Percentiles rank a stretch among this genome's conserved stretches.
Evolutionary conservation across 2,797 vertebrate species (phyloP).

Genomic region (Poeciliopsis paucimaculata): DNA sequence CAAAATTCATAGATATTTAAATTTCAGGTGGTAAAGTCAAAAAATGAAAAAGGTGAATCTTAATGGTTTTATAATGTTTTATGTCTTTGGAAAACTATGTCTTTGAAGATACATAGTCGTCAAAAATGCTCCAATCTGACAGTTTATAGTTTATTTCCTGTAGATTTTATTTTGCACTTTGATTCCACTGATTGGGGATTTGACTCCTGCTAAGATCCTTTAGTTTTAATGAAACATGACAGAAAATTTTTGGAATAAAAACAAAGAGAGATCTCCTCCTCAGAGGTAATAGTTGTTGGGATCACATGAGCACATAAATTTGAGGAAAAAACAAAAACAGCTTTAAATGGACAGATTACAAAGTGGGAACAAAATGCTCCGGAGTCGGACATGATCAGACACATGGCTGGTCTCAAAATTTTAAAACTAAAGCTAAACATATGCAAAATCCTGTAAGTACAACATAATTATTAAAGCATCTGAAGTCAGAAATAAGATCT

Average conservation of each 20-base stretch:
- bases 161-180: not conserved
- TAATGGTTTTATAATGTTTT: not conserved
- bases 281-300: not conserved
- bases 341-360: not conserved
- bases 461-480: not conserved
- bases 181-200: not conserved
- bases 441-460: not conserved
- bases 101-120: not conserved
- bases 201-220: not conserved
- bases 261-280: not conserved
- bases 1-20: slow-evolving; percentile 16
- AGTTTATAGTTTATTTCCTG: not conserved
- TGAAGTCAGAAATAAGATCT: not conserved
- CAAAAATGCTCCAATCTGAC: not conserved
- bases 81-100: too few species aligned
- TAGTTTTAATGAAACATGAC: not conserved
- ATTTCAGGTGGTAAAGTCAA: not conserved
- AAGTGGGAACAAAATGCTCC: not conserved
- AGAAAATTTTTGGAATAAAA: not conserved
- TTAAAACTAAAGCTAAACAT: not conserved
- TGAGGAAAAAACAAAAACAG: not conserved
- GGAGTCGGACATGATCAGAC: not conserved
- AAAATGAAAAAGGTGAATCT: not conserved
- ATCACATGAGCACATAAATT: not conserved
- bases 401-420: not conserved